Conservation (phyloP, 2,797 vertebrate genomes). For the Gouania willdenowi region DNA sequence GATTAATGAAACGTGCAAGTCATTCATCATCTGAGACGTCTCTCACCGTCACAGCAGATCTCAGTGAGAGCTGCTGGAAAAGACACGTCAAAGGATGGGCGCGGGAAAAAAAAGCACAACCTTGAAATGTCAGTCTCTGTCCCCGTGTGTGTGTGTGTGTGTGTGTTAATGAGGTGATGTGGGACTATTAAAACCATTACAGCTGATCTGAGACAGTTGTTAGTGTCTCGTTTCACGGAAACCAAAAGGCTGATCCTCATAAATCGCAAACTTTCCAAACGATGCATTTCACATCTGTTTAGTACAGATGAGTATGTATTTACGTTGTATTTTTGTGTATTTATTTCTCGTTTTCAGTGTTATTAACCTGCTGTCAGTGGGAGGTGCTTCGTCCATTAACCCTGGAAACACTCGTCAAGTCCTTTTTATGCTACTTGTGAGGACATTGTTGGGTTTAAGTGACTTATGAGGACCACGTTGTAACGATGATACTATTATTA, state of each 20-base stretch:
- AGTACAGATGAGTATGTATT: no score
- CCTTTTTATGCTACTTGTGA: no score
- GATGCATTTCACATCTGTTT: no score
- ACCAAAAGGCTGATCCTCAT: no score
- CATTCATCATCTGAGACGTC: conserved; percentile 72
- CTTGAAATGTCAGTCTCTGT: conserved; percentile 37
- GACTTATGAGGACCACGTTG: no score
- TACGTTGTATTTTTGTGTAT: neutral
- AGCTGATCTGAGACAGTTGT: no score
- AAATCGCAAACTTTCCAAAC: no score
- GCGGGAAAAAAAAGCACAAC: conserved; percentile 15
- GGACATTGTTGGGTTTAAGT: no score
- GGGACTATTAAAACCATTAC: conserved; percentile 64
- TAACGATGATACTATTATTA: no score
- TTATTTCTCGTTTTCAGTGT: no score
- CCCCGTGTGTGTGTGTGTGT: conserved; percentile 6
- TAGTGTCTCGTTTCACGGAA: no score
- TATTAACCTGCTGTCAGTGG: conserved; percentile 62
- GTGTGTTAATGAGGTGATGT: conserved; percentile 38
- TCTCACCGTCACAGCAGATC: conserved; percentile 61
- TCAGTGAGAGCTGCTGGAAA: conserved; percentile 56
- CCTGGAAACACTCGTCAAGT: no score
- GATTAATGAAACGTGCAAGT: conserved; percentile 71
- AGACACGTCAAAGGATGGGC: conserved; percentile 14
- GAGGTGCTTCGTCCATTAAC: conserved; percentile 66